Evolutionary conservation across 2,797 vertebrate species (phyloP).

Genomic region (Malurus leucopterus): DNA sequence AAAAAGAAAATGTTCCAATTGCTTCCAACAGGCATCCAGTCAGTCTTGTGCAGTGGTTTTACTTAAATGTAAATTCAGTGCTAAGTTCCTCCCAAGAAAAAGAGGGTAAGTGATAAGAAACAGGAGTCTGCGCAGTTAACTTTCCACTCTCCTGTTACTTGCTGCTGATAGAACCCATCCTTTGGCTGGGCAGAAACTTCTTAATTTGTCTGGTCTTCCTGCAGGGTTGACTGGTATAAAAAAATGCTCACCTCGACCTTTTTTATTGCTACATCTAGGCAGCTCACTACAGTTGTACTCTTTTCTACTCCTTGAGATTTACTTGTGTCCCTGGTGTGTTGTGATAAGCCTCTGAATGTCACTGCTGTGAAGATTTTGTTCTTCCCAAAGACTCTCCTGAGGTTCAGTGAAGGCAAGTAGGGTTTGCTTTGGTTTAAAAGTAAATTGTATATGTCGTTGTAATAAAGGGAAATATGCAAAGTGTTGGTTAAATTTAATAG

Average conservation of each 20-base stretch:
- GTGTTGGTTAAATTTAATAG: background rate
- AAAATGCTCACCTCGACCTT: background rate
- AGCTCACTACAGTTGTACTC: background rate
- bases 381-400: background rate
- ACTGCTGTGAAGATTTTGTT: constrained; percentile 8
- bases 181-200: background rate
- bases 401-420: background rate
- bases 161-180: background rate
- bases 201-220: background rate
- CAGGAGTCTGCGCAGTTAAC: background rate
- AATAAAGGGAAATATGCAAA: background rate
- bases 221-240: background rate
- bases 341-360: constrained; percentile 30
- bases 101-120: background rate
- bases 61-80: background rate
- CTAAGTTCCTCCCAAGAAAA: background rate
- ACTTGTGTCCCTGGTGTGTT: background rate
- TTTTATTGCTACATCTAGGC: background rate
- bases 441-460: background rate
- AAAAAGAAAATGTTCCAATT: background rate
- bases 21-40: background rate
- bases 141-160: background rate
- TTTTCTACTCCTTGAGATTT: constrained; percentile 6
- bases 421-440: background rate
- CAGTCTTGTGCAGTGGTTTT: background rate